These are phyloP conservation scores for Catamblyrhynchus diadema DNA, from an alignment of 2,797 vertebrate species.

Conservation along the genomic window DNA sequence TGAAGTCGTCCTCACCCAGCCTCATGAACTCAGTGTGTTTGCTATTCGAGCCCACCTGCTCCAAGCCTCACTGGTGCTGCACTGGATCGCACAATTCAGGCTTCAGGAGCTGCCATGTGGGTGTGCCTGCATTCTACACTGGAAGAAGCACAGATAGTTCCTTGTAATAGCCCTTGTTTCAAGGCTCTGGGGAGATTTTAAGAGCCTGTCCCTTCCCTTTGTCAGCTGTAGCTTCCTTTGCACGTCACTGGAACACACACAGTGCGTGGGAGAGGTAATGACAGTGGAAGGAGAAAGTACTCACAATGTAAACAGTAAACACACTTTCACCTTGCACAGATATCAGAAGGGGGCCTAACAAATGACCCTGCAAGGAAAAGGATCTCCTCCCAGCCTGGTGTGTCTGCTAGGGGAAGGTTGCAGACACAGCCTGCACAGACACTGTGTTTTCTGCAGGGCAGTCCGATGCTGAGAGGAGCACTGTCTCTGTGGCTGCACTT, in stretches of 20 bases:
- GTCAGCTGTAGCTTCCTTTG: constrained; percentile 23
- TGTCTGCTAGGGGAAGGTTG: background rate
- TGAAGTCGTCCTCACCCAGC: constrained; percentile 1
- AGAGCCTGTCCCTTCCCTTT: background rate
- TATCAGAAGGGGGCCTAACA: background rate
- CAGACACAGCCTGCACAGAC: background rate
- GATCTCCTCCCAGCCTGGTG: background rate
- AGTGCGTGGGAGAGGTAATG: constrained; percentile 17
- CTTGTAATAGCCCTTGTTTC: constrained; percentile 13
- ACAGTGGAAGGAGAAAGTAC: constrained; percentile 25
- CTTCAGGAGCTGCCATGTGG: background rate
- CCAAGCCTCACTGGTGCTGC: background rate
- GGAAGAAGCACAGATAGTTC: constrained; percentile 11
- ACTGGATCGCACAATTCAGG: background rate
- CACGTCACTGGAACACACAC: background rate
- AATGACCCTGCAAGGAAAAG: background rate
- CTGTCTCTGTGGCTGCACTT: background rate
- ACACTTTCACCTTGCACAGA: background rate
- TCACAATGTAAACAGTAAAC: constrained; percentile 14
- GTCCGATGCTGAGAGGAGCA: background rate
- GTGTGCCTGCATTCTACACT: background rate
- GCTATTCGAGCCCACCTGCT: background rate
- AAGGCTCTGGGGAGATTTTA: background rate
- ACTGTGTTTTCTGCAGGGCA: background rate
- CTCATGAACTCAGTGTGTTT: background rate